Evolutionary conservation across 2,888 invertebrate genomes (phyloP).

Genomic region (Capitulum mitella): DNA sequence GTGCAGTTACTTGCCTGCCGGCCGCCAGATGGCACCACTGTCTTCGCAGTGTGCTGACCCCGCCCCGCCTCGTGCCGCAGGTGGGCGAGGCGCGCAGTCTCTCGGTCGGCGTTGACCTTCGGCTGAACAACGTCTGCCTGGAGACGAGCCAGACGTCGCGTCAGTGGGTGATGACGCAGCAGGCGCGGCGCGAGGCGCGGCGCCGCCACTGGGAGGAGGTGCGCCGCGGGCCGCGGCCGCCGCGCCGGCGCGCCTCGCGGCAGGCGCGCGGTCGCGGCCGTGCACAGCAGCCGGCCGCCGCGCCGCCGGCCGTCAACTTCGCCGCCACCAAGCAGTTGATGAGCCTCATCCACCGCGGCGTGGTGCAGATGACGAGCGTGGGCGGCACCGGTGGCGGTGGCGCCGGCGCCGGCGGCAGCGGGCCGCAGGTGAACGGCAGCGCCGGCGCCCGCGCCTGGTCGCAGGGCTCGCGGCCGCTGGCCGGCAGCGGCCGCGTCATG

Average conservation of each 20-base stretch:
- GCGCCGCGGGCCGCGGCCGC: not conserved
- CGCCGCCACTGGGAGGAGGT: not conserved
- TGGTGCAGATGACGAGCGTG: not conserved
- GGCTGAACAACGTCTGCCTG: not conserved
- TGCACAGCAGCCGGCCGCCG: not conserved
- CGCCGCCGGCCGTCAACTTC: not conserved
- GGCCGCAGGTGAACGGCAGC: too few relatives aligned
- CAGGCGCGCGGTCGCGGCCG: not conserved
- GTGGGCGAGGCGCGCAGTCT: not conserved
- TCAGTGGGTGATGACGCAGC: not conserved
- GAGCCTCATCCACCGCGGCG: not conserved
- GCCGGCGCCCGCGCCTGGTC: too few relatives aligned
- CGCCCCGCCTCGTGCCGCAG: not conserved
- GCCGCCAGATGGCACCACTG: too few relatives aligned
- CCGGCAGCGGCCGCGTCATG: not conserved
- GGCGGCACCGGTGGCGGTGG: not conserved
- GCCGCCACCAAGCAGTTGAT: conserved; percentile 7
- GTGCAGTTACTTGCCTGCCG: too few relatives aligned
- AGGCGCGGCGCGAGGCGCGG: not conserved
- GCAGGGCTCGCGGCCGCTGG: too few relatives aligned
- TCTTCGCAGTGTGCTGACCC: too few relatives aligned
- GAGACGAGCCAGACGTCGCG: not conserved
- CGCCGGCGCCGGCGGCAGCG: not conserved
- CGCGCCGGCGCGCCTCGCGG: not conserved
- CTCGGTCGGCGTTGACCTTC: not conserved